Percentiles rank a stretch among this genome's conserved stretches.
These are phyloP conservation scores for Cinara cedri DNA, from an alignment of 2,888 invertebrate species.

Conservation along the genomic window DNA sequence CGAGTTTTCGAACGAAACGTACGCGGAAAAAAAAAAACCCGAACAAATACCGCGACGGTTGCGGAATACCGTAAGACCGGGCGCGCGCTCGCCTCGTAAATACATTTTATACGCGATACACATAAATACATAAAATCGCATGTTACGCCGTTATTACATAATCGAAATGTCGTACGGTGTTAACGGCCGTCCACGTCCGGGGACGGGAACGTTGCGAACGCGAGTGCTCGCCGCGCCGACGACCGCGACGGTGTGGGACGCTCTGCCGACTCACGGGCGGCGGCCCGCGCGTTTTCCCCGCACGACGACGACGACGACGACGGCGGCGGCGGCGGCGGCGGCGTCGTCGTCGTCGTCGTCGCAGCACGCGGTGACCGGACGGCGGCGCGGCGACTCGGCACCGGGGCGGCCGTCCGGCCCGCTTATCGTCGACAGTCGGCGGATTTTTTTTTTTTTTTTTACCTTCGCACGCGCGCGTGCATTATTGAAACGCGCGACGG, in stretches of 20 bases:
- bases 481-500: not conserved
- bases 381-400: not conserved
- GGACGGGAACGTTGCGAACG: not conserved
- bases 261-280: not conserved
- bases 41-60: not conserved
- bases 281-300: not conserved
- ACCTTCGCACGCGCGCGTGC: not conserved
- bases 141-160: not conserved
- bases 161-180: not conserved
- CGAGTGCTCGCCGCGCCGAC: not conserved
- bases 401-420: not conserved
- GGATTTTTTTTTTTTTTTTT: no score
- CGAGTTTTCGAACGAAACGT: slow-evolving; percentile 26
- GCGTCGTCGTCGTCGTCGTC: not conserved
- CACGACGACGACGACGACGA: not conserved
- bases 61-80: no score
- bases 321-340: not conserved
- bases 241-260: not conserved
- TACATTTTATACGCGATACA: not conserved
- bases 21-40: not conserved
- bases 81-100: no score
- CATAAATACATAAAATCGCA: no score
- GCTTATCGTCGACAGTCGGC: no score
- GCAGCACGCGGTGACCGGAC: no score
- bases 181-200: no score